Evolutionary conservation across 2,888 invertebrate genomes (phyloP), one percentile per base, ranked within the genome.

Genomic region (Metallyticus violacea): DNA sequence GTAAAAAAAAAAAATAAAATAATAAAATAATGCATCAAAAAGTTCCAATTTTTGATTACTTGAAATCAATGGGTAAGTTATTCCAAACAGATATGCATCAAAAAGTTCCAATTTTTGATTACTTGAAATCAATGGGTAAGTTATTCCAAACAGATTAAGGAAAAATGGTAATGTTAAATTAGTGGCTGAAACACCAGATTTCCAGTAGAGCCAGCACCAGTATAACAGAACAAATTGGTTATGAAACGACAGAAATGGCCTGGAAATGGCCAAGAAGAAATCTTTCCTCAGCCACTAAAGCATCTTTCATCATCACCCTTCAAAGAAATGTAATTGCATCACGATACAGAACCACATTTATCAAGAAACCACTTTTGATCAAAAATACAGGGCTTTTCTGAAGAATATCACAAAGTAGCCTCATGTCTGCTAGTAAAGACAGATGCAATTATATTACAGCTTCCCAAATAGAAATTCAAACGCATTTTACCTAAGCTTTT

Each of bases 331-430:
- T 85, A 62, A 88, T 86, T 78, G 88, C 86, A 76, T 88, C 88
- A 86, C 87, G 88, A 62, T 90, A 88, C 88, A 88, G 89, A 91
- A 76, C 26, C 7, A 95, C 95, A 3, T 92, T 93, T 82, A 92
- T 95, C 88, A 95, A 94, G 89, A 94, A 93, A 90, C 92, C 94
- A 7, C 91, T 95, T 29, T 93, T 93, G 87, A 92, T 92, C 6
- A 93, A 92, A 88, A 93, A 95, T 4, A 93, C 94, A 0, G 93
- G 94, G 89, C 92, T 92, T 88, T 91, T 94, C 25, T 92, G 91
- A 87, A 91, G 93, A 76, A 92, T 94, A 0, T 93, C 94, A 9
- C 90, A 90, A 15, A 90, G 90, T 29, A 90, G 90, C 85, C 7
- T n/a, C 15, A 5, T 81, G 27, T 28, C 85, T 7, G n/a, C 80